Evolutionary conservation across 2,113 vertebrate species (phyloP), one percentile per base, ranked within the genome.

Genomic region (Rhadina sibilatrix): DNA sequence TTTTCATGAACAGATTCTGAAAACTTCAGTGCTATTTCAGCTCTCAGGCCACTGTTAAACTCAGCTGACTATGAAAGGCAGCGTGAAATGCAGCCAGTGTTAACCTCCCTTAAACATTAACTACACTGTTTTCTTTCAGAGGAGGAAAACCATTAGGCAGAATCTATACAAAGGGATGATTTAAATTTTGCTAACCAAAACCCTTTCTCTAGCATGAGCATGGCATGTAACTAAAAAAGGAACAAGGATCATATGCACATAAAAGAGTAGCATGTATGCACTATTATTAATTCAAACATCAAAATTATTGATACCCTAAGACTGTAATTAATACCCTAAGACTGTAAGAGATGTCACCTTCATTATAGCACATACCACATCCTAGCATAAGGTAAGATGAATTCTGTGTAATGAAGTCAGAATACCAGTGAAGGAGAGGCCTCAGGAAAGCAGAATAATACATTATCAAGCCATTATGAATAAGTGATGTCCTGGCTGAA

Each of bases 21-120:
- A 93, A 94, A 84, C 38, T 47, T 90, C 30, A 27, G 23, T 24
- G 18, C 53, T 79, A 28, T 63, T 95, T 89, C 89, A 87, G 49
- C 71, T 95, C 52, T 83, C 66, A n/a, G 40, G 15, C 56, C 72
- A 54, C 37, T 12, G 27, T 49, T 72, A 76, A 93, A 79, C 42
- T 64, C 60, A 71, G 49, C 70, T 76, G 61, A 64, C 40, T 76
- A 47, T 7, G 12, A 74, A 80, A 87, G 40, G n/a, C 5, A 74
- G 16, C 0, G 0, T 19, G 50, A 69, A 42, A 40, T 17, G 35
- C 38, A 87, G 49, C 24, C 60, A 64, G 0, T 12, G 4, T 61
- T 38, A 70, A 47, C 57, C 49, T 77, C 15, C 42, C 60, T 63
- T 33, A 89, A 84, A 78, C 22, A 71, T 68, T 30, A 84, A 56